Evolutionary conservation across 2,797 vertebrate genomes (phyloP), one percentile per base, ranked within the genome.

Genomic region (Hafferia zeledoni): DNA sequence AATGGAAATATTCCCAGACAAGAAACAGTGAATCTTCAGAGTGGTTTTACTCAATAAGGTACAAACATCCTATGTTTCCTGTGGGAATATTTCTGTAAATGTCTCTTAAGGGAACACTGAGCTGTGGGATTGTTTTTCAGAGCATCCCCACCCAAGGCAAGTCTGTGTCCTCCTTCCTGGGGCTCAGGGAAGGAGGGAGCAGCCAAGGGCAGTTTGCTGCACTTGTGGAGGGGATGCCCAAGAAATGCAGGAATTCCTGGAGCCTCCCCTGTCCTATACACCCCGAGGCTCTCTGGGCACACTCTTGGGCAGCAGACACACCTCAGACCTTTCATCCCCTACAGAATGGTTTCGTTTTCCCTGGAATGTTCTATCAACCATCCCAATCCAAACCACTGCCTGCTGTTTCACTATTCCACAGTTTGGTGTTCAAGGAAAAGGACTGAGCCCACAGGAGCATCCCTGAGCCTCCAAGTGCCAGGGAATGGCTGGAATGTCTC

Each of bases 1-100:
- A 0, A 3, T 68, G 33, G 5, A 75, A 60, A 30, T 11, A 18
- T 9, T 76, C 64, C 57, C 47, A 77, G 39, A 23, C 39, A 71
- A 56, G 88, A 84, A 94, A 75, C 53, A 93, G 44, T 10, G 69
- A 93, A 76, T 72, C n/a, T 93, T 87, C 87, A 53, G 92, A 61
- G 83, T 9, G 47, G 95, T 95, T 87, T 96, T 94, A 83, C 80
- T 75, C 49, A 12, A 10, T 75, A 46, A 85, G 94, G 95, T 94
- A 97, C 86, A 97, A 96, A 97, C 75, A 97, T 56, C 87, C 94
- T 90, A 44, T 30, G 55, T 94, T 84, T 91, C 96, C 95, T 96
- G 79, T 41, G 93, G 95, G 89, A 93, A 67, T 81, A 80, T 76
- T 95, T 95, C 87, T 95, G 74, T 96, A 61, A 41, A 47, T 12